Base-by-base conservation (phyloP, 1,140 invertebrate species). In the Diorhabda sublineata region DNA sequence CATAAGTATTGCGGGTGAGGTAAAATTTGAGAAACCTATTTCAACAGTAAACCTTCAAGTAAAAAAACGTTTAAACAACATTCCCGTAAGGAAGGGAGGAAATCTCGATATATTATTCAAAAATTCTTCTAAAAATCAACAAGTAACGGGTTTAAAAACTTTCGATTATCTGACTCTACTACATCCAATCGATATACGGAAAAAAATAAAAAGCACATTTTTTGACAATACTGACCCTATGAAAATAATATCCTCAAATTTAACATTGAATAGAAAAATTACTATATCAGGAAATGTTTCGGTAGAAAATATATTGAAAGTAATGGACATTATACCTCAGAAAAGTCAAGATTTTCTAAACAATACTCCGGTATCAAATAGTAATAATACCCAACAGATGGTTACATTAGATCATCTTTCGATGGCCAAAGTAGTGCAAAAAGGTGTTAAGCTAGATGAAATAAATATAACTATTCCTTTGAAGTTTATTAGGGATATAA, bases 161-260 rank as follows among this genome's bases (percentile, higher is more conserved):
- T 81, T 85, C 44, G 74, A 83, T 43, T 76, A 80, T 61, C 67
- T 84, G 5, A 69, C 75, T 0, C 70, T 85, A 9, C 52, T 79
- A 47, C 77, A 80, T 67, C 80, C 83, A 4, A 80, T 84, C 8
- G 75, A 74, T 42, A 47, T 79, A 7, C 71, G 75, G 65, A 78
- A 79, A 7, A 76, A 78, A 66, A 78, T 83, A 45, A 68, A 74
- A 41, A 81, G 81, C 44, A 62, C 77, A 42, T 72, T 77, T 41
- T 69, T 84, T n/a, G 71, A 77, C 5, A 75, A 77, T 59, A 78
- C 83, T 66, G 82, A 81, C 67, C 81, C 83, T 4, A 71, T 82
- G 5, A 78, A 78, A 45, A 76, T 75, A 3, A 79, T 82, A 4
- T 69, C 82, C 56, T 71, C 79, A 9, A 70, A 80, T 43, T 56